Evolutionary conservation across 30 jellyfish, hydroid and myxozoan species (phyloP), one percentile per base, ranked within the genome.

Genomic region (Phacellophora camtschatica): DNA sequence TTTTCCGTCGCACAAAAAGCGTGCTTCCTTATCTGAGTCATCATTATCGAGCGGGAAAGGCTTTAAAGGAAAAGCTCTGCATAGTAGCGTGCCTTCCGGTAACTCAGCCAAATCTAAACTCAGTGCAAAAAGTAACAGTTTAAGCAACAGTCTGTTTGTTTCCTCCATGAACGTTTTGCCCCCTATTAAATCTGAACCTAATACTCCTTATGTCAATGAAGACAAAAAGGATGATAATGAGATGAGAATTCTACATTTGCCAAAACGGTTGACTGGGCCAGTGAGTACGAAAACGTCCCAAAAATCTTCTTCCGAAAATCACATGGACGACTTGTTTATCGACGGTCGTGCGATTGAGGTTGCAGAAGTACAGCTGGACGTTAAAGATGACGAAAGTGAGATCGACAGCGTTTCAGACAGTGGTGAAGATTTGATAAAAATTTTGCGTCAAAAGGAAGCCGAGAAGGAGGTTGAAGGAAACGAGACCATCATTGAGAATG

Each of bases 281-380:
- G 24, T 56, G 8, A 45, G 13, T 29, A 24, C 75, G 13, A 48
- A 36, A 31, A 63, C 34, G 1, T 32, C 50, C 31, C 43, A 27
- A 1, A 42, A 42, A 48, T 23, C 30, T 10, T 79, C 39, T 8
- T 25, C 29, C 67, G 83, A 66, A 29, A 55, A 16, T 4, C 70
- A 65, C 36, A 53, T 56, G 20, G 58, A 32, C 23, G 69, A 45
- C n/a, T 25, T 66, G 77, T 66, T 64, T 23, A 48, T 64, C 29
- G 91, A 84, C 13, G 84, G 91, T 24, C 84, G 74, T 34, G 91
- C 56, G 15, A 66, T 80, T 24, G 91, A 80, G 74, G 91, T 80
- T 49, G 37, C 27, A 10, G 84, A 80, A 45, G 83, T 80, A 5
- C 73, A 49, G 8, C 30, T 80, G 33, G 66, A 37, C 11, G 31